Evolutionary conservation across 1,140 invertebrate species (phyloP), one percentile per base, ranked within the genome.

Genomic region (Papilio polytes): DNA sequence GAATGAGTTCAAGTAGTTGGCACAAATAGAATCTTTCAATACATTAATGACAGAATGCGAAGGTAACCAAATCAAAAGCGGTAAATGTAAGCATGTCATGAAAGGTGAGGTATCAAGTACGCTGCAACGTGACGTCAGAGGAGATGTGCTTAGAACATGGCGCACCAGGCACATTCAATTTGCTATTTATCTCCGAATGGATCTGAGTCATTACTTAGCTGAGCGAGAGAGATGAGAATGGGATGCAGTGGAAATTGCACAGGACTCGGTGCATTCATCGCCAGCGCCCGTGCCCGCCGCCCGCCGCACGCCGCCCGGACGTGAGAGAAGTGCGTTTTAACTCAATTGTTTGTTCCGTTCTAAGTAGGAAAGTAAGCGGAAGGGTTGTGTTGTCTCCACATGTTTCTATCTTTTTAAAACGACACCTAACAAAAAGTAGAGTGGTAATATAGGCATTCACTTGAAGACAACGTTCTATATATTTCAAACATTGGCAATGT

Each of bases 201-300:
- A 95, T 94, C 93, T 92, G 90, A 92, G 92, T 95, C 94, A 94
- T 95, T 95, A 95, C 94, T 95, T 95, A 95, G 92, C 91, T 89
- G 88, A 91, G 91, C 89, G 91, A 91, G 88, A 89, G 91, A 90
- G 90, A 93, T 87, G 89, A 88, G 90, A 87, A 84, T 88, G 88
- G 88, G 89, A 89, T 90, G 91, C 88, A 92, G 87, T 89, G 88
- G 90, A 94, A 92, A 94, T 94, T 94, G 90, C 91, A 90, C 86
- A 84, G 86, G 86, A 87, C 88, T 84, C 86, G 85, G 81, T 86
- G 83, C 82, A 85, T 90, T 88, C 87, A 88, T 83, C 84, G 85
- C 81, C 82, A 77, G 79, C 80, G 83, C 77, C 74, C 56, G 73
- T 31, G 48, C 48, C 48, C 3, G 46, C 12, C 46, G 36, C 36